Evolutionary conservation across 2,113 vertebrate genomes (phyloP).

Genomic region (Seriola rivoliana): DNA sequence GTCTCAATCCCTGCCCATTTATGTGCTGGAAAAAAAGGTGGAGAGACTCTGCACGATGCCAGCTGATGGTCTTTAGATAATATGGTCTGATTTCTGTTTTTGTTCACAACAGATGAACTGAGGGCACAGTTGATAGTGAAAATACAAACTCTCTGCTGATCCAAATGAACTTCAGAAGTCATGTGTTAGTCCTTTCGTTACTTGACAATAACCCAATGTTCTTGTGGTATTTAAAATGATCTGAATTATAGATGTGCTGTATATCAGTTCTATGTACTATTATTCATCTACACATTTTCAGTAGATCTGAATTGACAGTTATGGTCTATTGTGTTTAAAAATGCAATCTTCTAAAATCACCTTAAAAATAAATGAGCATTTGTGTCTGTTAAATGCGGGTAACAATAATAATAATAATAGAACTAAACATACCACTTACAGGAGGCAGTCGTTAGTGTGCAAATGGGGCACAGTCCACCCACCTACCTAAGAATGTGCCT

Average conservation of each 20-base stretch:
- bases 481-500: slow-evolving; percentile 40
- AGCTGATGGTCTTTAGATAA: slow-evolving; percentile 48
- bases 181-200: slow-evolving; percentile 14
- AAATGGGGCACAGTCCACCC: slow-evolving; percentile 34
- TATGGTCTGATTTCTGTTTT: slow-evolving; percentile 49
- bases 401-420: slow-evolving; percentile 30
- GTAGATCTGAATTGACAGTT: not conserved
- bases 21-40: slow-evolving; percentile 25
- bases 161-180: slow-evolving; percentile 2
- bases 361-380: slow-evolving; percentile 1
- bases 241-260: not conserved
- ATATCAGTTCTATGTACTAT: not conserved
- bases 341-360: not conserved
- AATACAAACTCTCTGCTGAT: slow-evolving; percentile 6
- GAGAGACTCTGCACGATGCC: slow-evolving; percentile 1
- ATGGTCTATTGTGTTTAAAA: not conserved
- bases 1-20: slow-evolving; percentile 48
- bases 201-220: not conserved
- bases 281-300: not conserved
- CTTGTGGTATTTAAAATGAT: not conserved
- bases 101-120: slow-evolving; percentile 48
- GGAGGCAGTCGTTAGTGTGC: slow-evolving; percentile 33
- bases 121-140: slow-evolving; percentile 13
- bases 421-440: slow-evolving; percentile 18
- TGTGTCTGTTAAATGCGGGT: slow-evolving; percentile 16